Percentiles rank a stretch among this genome's conserved stretches.
phyloP scores from a whole-genome alignment of 2,888 invertebrate species.

The Dione juno region DNA sequence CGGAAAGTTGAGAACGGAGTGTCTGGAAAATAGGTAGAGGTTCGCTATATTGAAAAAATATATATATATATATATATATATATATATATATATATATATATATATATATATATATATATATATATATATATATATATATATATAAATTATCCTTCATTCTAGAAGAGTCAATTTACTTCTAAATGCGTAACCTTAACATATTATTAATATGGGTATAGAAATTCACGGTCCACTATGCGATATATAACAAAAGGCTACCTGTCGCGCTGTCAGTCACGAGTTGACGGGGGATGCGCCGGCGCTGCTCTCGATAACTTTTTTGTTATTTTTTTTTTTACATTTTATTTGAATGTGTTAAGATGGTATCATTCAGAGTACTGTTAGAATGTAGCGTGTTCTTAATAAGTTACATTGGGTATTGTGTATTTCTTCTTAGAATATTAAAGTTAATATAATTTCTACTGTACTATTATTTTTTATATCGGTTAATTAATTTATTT shows the following conservation, averaged over 20 bases:
- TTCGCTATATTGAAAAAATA: too few relatives aligned
- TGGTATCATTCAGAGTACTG: conserved; percentile 24
- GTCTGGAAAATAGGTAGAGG: too few relatives aligned
- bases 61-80: too few relatives aligned
- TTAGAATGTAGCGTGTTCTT: conserved; percentile 9
- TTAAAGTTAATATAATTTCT: background rate
- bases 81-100: too few relatives aligned
- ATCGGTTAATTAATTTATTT: background rate
- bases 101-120: too few relatives aligned
- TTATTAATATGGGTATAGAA: conserved; percentile 22
- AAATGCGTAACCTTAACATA: background rate
- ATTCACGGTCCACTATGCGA: background rate
- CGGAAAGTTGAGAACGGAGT: background rate
- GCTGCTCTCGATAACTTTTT: conserved; percentile 41
- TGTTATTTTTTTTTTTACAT: conserved; percentile 18
- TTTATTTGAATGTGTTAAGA: conserved; percentile 19
- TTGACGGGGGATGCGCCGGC: conserved; percentile 54
- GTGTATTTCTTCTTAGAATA: conserved; percentile 6
- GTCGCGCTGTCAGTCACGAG: conserved; percentile 54
- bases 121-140: too few relatives aligned
- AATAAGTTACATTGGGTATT: background rate
- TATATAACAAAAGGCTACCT: conserved; percentile 65
- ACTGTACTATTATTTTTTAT: background rate
- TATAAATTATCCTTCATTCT: too few relatives aligned
- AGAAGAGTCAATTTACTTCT: background rate